Conservation (phyloP, 2,113 vertebrate genomes). For the Syngnathus scovelli region DNA sequence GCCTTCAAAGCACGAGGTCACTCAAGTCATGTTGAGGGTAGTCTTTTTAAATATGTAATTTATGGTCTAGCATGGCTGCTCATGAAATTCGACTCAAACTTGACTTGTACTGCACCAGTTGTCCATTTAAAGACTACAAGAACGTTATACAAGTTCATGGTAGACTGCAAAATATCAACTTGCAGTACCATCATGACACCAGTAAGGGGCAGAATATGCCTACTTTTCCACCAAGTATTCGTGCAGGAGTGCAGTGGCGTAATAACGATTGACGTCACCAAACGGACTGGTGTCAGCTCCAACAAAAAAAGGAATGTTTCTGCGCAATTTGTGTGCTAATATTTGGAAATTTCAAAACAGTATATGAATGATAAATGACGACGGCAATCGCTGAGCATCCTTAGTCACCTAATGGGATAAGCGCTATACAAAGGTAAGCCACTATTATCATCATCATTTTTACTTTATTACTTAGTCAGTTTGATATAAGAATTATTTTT, state of each 20-base stretch:
- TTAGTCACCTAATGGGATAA: no score
- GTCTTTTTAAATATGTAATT: neutral
- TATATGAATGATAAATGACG: neutral
- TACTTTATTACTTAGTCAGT: no score
- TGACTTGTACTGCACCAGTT: neutral
- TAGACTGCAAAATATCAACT: neutral
- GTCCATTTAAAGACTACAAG: neutral
- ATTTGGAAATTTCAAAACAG: neutral
- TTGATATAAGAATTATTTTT: no score
- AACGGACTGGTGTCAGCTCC: no score
- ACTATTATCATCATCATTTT: no score
- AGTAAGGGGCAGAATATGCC: constrained; percentile 16
- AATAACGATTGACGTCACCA: no score
- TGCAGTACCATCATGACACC: constrained; percentile 9
- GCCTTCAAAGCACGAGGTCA: neutral
- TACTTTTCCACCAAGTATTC: neutral
- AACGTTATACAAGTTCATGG: neutral
- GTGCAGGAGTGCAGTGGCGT: no score
- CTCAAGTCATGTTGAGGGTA: neutral
- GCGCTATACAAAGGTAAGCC: neutral
- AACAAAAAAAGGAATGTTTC: no score
- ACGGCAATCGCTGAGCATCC: no score
- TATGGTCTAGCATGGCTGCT: neutral
- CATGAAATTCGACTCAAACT: neutral
- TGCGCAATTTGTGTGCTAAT: neutral